phyloP scores from a whole-genome alignment of 2,888 invertebrate genomes.

The Drosophila quinaria region DNA sequence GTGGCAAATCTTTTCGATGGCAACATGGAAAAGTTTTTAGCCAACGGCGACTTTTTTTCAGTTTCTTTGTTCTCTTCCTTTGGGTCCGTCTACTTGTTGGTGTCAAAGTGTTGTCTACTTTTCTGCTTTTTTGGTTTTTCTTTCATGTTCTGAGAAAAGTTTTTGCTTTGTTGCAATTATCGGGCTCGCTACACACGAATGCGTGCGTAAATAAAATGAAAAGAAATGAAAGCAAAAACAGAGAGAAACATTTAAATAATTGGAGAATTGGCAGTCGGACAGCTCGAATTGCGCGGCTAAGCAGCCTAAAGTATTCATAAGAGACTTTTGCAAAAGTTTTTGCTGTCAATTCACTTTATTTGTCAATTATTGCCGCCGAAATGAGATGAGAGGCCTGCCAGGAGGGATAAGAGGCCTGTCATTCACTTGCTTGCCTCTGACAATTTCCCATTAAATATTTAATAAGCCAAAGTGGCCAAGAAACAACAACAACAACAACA shows the following conservation, averaged over 20 bases:
- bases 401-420: slow-evolving; percentile 40
- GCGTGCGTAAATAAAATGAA: slow-evolving; percentile 68
- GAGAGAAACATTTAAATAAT: slow-evolving; percentile 73
- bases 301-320: slow-evolving; percentile 58
- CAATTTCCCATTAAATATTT: slow-evolving; percentile 78
- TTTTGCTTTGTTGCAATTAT: slow-evolving; percentile 77
- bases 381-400: slow-evolving; percentile 11
- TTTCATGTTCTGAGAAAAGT: slow-evolving; percentile 55
- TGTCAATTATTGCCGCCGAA: slow-evolving; percentile 54
- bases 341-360: slow-evolving; percentile 50
- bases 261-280: slow-evolving; percentile 62
- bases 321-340: slow-evolving; percentile 48
- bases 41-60: slow-evolving; percentile 54
- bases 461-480: slow-evolving; percentile 75
- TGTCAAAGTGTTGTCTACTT: slow-evolving; percentile 76
- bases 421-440: slow-evolving; percentile 66
- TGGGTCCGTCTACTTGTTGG: slow-evolving; percentile 28
- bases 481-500: slow-evolving; percentile 41
- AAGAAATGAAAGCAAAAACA: slow-evolving; percentile 13
- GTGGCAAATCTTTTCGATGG: slow-evolving; percentile 65
- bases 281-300: slow-evolving; percentile 33
- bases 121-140: slow-evolving; percentile 50
- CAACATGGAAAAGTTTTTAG: slow-evolving; percentile 59
- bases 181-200: slow-evolving; percentile 78
- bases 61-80: slow-evolving; percentile 8